Base-by-base conservation (phyloP, 2,113 vertebrate species). In the Paracanthobrama guichenoti region DNA sequence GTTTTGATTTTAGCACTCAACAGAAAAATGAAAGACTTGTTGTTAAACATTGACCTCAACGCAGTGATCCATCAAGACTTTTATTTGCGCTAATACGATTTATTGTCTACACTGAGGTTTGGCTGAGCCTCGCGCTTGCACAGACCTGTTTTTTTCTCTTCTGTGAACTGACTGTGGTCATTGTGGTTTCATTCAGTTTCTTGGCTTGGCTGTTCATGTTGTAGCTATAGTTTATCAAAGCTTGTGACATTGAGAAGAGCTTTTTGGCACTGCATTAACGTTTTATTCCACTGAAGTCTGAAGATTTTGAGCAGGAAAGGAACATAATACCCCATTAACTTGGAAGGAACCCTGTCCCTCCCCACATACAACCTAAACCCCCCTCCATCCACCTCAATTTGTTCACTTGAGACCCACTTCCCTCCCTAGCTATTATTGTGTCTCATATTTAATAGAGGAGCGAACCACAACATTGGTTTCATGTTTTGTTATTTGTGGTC, bases 401-500 rank as follows among this genome's bases (percentile, higher is more conserved):
- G 88, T 90, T 89, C 81, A 82, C 84, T 85, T 79, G 85, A 89
- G 81, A 75, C 84, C 86, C 81, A 79, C 74, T 67, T 81, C 86
- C 84, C 78, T 75, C 80, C 81, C 84, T 76, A 12, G 69, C 69
- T 88, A 69, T 89, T 90, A 89, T 87, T 90, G 84, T 83, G 84
- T 67, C 87, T 87, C 53, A 79, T 83, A 82, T 84, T 89, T 88
- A 88, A 91, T 86, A 89, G 89, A 62, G 81, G 79, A 81, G 48
- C 69, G 88, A 91, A 86, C 86, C 84, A 88, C 88, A 91, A 91
- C 91, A 91, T 92, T 91, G 82, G 87, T 90, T 92, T 91, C 91
- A 89, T 87, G 53, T 89, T 87, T 78, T 73, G 86, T 91, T 91
- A 93, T 92, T 93, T 93, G 92, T 87, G 93, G 92, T 92, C 90